Percentiles rank a stretch among this genome's conserved stretches.
Conservation (phyloP, 2,888 invertebrate species). For the Drosophila fungiperda region DNA sequence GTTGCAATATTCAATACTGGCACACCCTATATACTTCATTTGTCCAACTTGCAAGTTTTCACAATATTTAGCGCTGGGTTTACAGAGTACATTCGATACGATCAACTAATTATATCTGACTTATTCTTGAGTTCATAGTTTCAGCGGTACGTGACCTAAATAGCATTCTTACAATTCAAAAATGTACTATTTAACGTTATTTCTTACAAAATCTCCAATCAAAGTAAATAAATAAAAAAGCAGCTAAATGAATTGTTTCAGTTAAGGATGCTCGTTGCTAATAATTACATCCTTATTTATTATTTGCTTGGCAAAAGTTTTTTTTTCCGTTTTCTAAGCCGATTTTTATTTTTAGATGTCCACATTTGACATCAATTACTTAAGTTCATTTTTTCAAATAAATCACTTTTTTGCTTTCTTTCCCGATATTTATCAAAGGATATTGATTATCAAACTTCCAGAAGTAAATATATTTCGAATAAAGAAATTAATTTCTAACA, state of each 20-base stretch:
- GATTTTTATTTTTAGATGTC: neutral
- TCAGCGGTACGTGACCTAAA: constrained; percentile 51
- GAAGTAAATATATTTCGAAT: neutral
- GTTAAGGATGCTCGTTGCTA: too few species aligned
- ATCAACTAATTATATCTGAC: neutral
- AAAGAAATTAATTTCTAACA: neutral
- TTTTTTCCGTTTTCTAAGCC: neutral
- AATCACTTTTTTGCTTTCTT: neutral
- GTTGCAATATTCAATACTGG: neutral
- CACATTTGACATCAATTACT: neutral
- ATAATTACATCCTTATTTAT: neutral
- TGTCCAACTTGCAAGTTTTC: neutral
- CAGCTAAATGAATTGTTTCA: neutral
- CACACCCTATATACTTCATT: neutral
- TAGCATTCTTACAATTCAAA: constrained; percentile 2
- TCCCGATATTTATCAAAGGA: neutral
- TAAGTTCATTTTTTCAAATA: too few species aligned
- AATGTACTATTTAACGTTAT: neutral
- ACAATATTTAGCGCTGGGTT: neutral
- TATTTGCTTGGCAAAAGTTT: neutral
- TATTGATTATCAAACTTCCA: neutral
- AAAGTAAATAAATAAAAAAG: neutral
- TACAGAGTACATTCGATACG: neutral
- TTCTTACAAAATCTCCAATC: neutral
- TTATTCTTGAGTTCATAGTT: constrained; percentile 4